Evolutionary conservation across 2,797 vertebrate genomes (phyloP), one percentile per base, ranked within the genome.

Genomic region (Chelidonichthys spinosus): DNA sequence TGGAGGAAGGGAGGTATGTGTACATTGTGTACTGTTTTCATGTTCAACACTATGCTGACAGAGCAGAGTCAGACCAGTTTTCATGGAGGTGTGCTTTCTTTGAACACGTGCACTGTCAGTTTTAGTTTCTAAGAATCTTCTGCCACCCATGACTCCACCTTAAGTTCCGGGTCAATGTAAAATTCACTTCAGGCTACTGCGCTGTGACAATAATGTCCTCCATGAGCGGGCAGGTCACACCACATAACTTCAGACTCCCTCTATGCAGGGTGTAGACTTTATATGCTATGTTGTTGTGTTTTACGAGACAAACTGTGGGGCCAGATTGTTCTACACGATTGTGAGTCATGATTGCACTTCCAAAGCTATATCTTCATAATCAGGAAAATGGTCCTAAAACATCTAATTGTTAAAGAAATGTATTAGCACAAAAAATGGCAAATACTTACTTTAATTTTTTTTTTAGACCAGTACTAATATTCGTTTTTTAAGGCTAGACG

Each of bases 1-100:
- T 9, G 33, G 32, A n/a, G 37, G 50, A 36, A 59, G 75, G 8
- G 44, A 5, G 18, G 49, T 50, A 69, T 72, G 70, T 71, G 75
- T 73, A 58, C 56, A 59, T 83, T 87, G 68, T 72, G 83, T 87
- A 79, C 86, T 89, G 84, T 91, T 92, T 80, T 85, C 69, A 88
- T 43, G 74, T 87, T 80, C 72, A 92, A 88, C 87, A 89, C 43
- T 32, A 47, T 56, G 6, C 73, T 54, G 60, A 77, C 52, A 79
- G 72, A 75, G 61, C 65, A 37, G 69, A 49, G 83, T 75, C 79
- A 42, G 67, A 81, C 83, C 64, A 79, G 82, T 91, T 90, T 86
- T 80, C 17, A 49, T 37, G 36, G 44, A 54, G 69, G 58, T 63
- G 72, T 49, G 54, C 68, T 70, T 47, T 76, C 63, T 39, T 40